These are phyloP conservation scores for Colostygia pectinataria DNA, from an alignment of 2,888 invertebrate genomes.

Conservation along the genomic window DNA sequence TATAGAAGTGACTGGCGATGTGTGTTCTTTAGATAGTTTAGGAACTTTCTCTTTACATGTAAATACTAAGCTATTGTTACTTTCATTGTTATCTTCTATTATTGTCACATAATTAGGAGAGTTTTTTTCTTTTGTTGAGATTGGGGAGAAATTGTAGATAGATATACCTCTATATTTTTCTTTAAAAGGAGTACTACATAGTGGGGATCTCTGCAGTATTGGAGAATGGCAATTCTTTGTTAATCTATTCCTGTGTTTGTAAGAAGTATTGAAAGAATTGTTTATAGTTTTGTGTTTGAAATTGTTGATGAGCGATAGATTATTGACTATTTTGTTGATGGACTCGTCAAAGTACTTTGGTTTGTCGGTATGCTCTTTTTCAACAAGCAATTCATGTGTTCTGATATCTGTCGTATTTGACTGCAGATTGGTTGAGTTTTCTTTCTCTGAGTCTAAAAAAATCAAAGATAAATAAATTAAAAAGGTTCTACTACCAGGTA, in stretches of 20 bases:
- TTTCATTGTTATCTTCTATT: conserved; percentile 42
- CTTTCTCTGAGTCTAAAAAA: conserved; percentile 67
- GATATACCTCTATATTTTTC: conserved; percentile 67
- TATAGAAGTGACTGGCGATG: conserved; percentile 1
- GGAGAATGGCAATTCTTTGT: conserved; percentile 48
- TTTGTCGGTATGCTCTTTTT: conserved; percentile 45
- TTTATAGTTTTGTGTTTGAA: conserved; percentile 37
- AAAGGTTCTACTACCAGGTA: too few relatives aligned
- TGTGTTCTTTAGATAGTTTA: conserved; percentile 18
- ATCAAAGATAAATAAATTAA: too few relatives aligned
- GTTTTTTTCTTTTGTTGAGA: conserved; percentile 36
- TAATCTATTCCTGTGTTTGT: conserved; percentile 43
- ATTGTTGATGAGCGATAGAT: conserved; percentile 52
- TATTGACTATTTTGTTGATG: conserved; percentile 60
- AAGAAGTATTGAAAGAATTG: conserved; percentile 39
- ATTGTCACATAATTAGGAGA: conserved; percentile 42
- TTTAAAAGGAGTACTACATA: conserved; percentile 71
- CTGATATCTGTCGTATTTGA: conserved; percentile 57
- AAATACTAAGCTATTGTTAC: conserved; percentile 38
- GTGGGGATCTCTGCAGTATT: conserved; percentile 51
- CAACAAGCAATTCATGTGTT: conserved; percentile 59
- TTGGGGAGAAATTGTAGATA: conserved; percentile 72
- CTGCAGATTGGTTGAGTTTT: conserved; percentile 47
- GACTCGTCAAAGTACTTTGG: conserved; percentile 55
- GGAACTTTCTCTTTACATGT: conserved; percentile 29